Evolutionary conservation across 2,113 vertebrate species (phyloP), one percentile per base, ranked within the genome.

Genomic region (Hiodon alosoides): DNA sequence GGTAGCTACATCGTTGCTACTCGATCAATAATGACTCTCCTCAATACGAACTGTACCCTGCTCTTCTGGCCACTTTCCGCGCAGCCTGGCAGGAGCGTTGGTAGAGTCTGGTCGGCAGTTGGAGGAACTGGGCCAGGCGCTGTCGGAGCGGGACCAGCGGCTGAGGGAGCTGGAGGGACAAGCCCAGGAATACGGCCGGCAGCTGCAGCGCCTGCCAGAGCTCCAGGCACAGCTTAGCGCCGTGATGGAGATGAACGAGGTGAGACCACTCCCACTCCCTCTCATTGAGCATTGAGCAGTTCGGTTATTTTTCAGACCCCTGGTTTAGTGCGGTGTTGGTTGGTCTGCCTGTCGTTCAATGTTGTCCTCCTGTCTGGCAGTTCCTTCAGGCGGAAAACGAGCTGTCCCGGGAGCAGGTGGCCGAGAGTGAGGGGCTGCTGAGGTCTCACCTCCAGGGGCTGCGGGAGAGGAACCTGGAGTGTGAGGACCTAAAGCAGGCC

Each of bases 301-400:
- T 68, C 5, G 7, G 47, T 5, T 55, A 10, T 58, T 48, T 58
- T n/a, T 48, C 17, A 48, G 7, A n/a, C 13, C 2, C 31, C 6
- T 64, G 14, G 71, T 4, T 14, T 14, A 14, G 47, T 31, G 31
- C 31, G 31, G 31, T 31, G 31, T 31, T 31, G 31, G 31, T 9
- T 17, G 7, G n/a, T 54, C 8, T 17, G 2, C 14, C 17, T 57
- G 54, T 16, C 5, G 11, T 58, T 50, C 54, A 17, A 48, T 48
- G 3, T 0, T 8, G 50, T 60, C 13, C 74, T 0, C 74, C 13
- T 53, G 66, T 65, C 31, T 31, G 59, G 31, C 72, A 99, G 96
- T 99, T 98, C 85, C 81, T 97, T 2, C 89, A 96, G 76, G 88
- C 94, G 80, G 96, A 99, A 85, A 95, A 93, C 67, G 82, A 85